phyloP scores from a whole-genome alignment of 2,888 invertebrate genomes.

The Philopedon plagiatum region DNA sequence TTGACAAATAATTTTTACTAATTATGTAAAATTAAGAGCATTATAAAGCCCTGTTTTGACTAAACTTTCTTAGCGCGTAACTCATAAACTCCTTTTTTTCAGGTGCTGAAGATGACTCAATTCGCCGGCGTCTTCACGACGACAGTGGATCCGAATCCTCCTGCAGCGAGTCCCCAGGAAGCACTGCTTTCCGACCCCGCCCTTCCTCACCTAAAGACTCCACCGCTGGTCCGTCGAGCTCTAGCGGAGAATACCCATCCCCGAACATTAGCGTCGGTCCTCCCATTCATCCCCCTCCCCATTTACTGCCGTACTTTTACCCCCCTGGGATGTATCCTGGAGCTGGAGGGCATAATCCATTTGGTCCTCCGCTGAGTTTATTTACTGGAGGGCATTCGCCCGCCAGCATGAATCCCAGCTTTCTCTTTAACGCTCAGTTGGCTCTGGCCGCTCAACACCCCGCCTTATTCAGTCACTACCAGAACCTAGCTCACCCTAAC shows the following conservation, averaged over 20 bases:
- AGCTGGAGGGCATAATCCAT: constrained; percentile 72
- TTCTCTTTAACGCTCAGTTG: constrained; percentile 91
- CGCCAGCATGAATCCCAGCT: constrained; percentile 82
- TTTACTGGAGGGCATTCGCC: constrained; percentile 76
- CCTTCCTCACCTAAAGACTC: constrained; percentile 69
- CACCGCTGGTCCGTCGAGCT: constrained; percentile 71
- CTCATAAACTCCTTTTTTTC: constrained; percentile 36
- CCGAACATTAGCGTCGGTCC: constrained; percentile 96
- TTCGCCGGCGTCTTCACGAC: constrained; percentile 72
- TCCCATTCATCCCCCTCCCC: constrained; percentile 91
- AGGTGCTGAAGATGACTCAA: constrained; percentile 67
- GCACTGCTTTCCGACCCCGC: constrained; percentile 66
- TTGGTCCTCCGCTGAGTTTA: constrained; percentile 80
- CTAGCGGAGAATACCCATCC: constrained; percentile 79
- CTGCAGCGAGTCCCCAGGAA: constrained; percentile 76
- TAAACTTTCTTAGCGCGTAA: neutral
- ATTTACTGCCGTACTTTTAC: constrained; percentile 92
- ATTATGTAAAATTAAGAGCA: too few relatives aligned
- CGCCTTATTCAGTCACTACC: constrained; percentile 80
- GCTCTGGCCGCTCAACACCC: constrained; percentile 92
- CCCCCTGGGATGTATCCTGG: constrained; percentile 90
- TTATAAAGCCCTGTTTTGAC: too few relatives aligned
- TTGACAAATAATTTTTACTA: neutral
- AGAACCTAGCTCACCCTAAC: constrained; percentile 76
- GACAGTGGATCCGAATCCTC: constrained; percentile 82